These are phyloP conservation scores for Vireo altiloquus DNA, from an alignment of 2,113 vertebrate species.

Conservation along the genomic window DNA sequence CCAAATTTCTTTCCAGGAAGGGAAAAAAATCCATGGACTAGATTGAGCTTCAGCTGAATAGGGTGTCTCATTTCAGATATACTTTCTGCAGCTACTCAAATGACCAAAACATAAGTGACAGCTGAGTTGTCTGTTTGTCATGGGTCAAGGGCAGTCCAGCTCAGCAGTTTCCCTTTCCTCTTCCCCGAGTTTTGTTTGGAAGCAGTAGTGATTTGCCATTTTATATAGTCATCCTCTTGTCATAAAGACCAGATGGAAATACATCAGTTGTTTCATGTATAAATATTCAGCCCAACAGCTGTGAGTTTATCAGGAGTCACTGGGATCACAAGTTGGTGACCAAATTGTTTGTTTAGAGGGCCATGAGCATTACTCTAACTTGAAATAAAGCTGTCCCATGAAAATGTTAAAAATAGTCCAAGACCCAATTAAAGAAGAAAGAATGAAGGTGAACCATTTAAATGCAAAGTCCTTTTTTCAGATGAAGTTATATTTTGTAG, in stretches of 20 bases:
- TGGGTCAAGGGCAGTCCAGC: conserved; percentile 39
- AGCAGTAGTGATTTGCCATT: conserved; percentile 6
- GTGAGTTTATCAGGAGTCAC: conserved; percentile 4
- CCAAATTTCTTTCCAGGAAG: conserved; percentile 34
- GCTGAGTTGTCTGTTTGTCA: conserved; percentile 37
- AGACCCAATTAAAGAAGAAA: not conserved
- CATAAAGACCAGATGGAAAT: conserved; percentile 37
- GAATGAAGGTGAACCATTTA: not conserved
- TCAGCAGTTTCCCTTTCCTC: conserved; percentile 57
- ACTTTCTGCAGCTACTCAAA: conserved; percentile 38
- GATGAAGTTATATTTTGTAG: not conserved
- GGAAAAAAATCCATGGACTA: not conserved
- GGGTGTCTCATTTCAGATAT: conserved; percentile 37
- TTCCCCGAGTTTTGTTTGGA: conserved; percentile 48
- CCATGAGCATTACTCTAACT: not conserved
- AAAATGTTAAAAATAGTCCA: not conserved
- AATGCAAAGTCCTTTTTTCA: not conserved
- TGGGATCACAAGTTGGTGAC: not conserved
- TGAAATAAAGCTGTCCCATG: not conserved
- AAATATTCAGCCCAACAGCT: conserved; percentile 48
- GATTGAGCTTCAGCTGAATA: conserved; percentile 29
- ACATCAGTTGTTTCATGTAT: conserved; percentile 31
- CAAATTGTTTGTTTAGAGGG: not conserved
- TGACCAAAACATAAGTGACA: conserved; percentile 41
- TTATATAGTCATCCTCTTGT: conserved; percentile 15